A percentile compares a stretch with the other conserved stretches of the same genome.
Evolutionary conservation across 2,113 vertebrate genomes (phyloP).

Genomic region (Theristicus caerulescens): DNA sequence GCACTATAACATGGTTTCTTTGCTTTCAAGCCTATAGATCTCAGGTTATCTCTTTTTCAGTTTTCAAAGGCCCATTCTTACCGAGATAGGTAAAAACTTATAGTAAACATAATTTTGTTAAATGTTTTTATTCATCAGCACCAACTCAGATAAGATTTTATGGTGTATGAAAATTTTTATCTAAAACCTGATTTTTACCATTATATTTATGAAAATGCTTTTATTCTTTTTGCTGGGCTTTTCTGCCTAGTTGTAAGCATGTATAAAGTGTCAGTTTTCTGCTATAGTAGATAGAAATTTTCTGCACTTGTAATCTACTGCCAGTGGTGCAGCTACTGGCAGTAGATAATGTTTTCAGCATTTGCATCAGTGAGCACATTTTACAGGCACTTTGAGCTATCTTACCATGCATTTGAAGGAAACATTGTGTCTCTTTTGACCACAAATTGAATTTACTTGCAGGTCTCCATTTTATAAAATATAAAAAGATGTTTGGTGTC

Average conservation of each 20-base stretch:
- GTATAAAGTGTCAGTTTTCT: conserved; percentile 65
- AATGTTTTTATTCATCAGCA: neutral
- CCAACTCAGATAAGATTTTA: neutral
- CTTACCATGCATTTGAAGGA: conserved; percentile 39
- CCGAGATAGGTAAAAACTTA: neutral
- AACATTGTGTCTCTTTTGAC: conserved; percentile 46
- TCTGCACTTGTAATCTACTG: conserved; percentile 53
- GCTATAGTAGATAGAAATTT: conserved; percentile 55
- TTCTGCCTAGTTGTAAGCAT: conserved; percentile 8
- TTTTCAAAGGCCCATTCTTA: neutral
- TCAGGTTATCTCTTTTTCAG: neutral
- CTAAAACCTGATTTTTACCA: neutral
- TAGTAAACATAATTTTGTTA: neutral
- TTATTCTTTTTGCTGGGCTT: conserved; percentile 11
- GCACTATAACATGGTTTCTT: neutral
- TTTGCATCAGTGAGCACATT: conserved; percentile 68
- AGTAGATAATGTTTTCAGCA: conserved; percentile 57
- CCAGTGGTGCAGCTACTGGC: conserved; percentile 64
- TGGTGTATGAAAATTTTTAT: neutral
- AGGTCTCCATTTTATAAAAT: conserved; percentile 25
- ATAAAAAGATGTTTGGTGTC: neutral
- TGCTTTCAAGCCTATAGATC: neutral
- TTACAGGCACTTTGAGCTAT: conserved; percentile 58
- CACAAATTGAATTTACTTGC: conserved; percentile 41
- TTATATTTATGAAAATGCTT: conserved; percentile 28